phyloP scores from a whole-genome alignment of 2,113 vertebrate species.

The Neogale vison region DNA sequence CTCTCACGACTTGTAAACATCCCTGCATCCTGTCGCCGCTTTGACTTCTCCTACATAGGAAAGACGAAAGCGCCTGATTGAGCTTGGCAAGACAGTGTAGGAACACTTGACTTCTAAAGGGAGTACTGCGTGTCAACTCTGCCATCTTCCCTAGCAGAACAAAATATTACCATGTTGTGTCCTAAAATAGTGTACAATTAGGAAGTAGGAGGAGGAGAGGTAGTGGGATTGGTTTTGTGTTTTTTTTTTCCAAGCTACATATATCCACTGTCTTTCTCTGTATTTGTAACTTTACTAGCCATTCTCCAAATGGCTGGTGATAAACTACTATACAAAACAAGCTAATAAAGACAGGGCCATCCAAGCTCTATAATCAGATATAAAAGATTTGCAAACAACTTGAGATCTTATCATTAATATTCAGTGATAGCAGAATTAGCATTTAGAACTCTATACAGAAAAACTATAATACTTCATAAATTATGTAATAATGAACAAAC shows the following conservation, averaged over 20 bases:
- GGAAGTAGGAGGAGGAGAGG: conserved; percentile 59
- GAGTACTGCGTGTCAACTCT: conserved; percentile 67
- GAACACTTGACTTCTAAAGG: conserved; percentile 78
- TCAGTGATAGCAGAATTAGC: conserved; percentile 87
- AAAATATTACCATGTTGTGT: neutral
- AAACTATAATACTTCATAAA: conserved; percentile 85
- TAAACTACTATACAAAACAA: conserved; percentile 69
- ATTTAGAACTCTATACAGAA: conserved; percentile 86
- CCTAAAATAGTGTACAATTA: conserved; percentile 66
- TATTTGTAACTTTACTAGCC: conserved; percentile 70
- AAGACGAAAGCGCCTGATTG: conserved; percentile 59
- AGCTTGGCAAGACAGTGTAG: conserved; percentile 78
- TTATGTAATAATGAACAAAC: conserved; percentile 88
- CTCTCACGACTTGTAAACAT: conserved; percentile 82
- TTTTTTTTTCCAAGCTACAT: conserved; percentile 38
- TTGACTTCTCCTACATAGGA: conserved; percentile 78
- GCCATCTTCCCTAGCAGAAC: conserved; percentile 68
- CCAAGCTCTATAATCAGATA: conserved; percentile 84
- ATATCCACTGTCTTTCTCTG: conserved; percentile 61
- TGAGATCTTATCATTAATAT: conserved; percentile 84
- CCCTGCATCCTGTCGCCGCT: conserved; percentile 77
- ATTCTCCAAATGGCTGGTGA: conserved; percentile 68
- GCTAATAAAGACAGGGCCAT: conserved; percentile 80
- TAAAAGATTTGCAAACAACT: conserved; percentile 84
- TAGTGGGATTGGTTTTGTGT: neutral